Percentiles rank a stretch among this genome's conserved stretches.
These are phyloP conservation scores for Odontomyia ornata DNA, from an alignment of 2,888 invertebrate species.

Conservation along the genomic window DNA sequence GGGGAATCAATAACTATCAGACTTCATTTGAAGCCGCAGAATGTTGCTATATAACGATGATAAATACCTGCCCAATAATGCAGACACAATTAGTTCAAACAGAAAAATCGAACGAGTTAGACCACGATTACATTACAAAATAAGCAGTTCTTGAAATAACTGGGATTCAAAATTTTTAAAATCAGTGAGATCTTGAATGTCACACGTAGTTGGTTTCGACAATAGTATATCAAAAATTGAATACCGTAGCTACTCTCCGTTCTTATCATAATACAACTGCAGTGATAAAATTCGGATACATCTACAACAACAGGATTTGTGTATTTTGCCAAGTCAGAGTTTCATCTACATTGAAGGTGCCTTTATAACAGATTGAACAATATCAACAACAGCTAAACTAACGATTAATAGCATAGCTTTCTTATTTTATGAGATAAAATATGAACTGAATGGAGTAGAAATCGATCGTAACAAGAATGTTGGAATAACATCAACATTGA, in stretches of 20 bases:
- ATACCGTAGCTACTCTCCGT: no score
- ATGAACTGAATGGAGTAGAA: no score
- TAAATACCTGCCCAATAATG: no score
- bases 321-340: no score
- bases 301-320: not conserved
- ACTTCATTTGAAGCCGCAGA: no score
- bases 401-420: not conserved
- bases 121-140: not conserved
- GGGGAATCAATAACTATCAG: no score
- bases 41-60: no score
- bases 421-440: not conserved
- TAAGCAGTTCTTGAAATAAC: no score
- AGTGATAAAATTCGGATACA: not conserved
- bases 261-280: not conserved
- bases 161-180: not conserved
- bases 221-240: not conserved
- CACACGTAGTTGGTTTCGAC: not conserved
- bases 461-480: no score
- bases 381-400: not conserved
- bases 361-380: not conserved
- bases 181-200: not conserved
- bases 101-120: not conserved
- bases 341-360: no score
- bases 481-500: no score
- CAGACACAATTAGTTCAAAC: no score